Evolutionary conservation across 2,888 invertebrate genomes (phyloP), one percentile per base, ranked within the genome.

Genomic region (Scotopteryx bipunctaria): DNA sequence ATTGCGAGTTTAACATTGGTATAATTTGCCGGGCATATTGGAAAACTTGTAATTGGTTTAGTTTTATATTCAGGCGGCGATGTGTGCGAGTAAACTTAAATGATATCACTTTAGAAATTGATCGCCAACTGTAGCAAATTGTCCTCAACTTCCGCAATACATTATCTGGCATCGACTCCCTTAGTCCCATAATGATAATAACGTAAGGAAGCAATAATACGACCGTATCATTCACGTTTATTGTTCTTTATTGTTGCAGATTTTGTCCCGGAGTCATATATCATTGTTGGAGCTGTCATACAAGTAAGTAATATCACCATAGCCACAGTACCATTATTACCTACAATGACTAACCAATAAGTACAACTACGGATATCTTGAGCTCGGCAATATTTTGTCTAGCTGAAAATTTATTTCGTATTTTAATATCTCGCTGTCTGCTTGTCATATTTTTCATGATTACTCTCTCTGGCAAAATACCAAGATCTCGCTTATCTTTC

Each of bases 1-100:
- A 77, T 78, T 76, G 76, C 76, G 72, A 81, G 74, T 80, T 81
- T 73, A 78, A 80, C 81, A 83, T 79, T 81, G 79, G 76, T 83
- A 85, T 86, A 83, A 86, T 85, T 83, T 81, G 74, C 82, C 73
- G 71, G 77, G 77, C 81, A 81, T 85, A 86, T 86, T 85, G 83
- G 84, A 83, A 86, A 86, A 87, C 85, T 86, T 87, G 81, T 86
- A 86, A 87, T 86, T 86, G 84, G 77, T 84, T 87, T 83, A 84
- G 81, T 87, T 85, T 86, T 86, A 83, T 86, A 81, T 84, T 82
- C 76, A 76, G 69, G 68, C 66, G 61, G 69, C 69, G 71, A 76
- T 82, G 75, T 81, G 78, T 78, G 76, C 68, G 49, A 50, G 43
- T 63, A 68, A 81, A 81, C 81, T 83, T 79, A 75, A 81, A 78